Conservation (phyloP, 2,888 invertebrate species). For the Crocallis elinguaria region DNA sequence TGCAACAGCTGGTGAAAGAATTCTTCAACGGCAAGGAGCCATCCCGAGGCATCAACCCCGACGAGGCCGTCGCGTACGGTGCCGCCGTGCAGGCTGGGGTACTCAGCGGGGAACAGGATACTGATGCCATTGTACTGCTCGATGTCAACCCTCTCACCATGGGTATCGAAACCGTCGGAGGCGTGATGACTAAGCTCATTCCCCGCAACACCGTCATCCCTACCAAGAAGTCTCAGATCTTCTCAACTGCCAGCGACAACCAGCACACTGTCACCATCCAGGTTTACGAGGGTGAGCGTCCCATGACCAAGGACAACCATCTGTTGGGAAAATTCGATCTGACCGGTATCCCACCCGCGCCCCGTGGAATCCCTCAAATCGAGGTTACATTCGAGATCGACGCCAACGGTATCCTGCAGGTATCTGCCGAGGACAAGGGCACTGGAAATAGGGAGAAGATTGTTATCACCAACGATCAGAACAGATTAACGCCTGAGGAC, state of each 20-base stretch:
- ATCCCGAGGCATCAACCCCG: slow-evolving; percentile 98
- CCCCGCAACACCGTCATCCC: slow-evolving; percentile 99
- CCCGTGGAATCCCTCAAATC: slow-evolving; percentile 96
- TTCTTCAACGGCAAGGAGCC: slow-evolving; percentile 99
- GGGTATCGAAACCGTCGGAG: slow-evolving; percentile 99
- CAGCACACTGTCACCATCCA: slow-evolving; percentile 99
- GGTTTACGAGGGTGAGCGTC: slow-evolving; percentile 99
- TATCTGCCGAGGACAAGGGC: slow-evolving; percentile 99
- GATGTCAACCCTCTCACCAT: slow-evolving; percentile 99
- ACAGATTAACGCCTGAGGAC: slow-evolving; percentile 98
- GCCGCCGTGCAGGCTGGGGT: slow-evolving; percentile 99
- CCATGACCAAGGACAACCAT: slow-evolving; percentile 99
- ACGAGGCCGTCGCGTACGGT: slow-evolving; percentile 99
- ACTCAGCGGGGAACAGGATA: slow-evolving; percentile 98
- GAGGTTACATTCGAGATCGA: slow-evolving; percentile 98
- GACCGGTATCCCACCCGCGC: slow-evolving; percentile 98
- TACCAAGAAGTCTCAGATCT: slow-evolving; percentile 99
- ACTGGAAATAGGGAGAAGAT: slow-evolving; percentile 99
- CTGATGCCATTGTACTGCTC: slow-evolving; percentile 97
- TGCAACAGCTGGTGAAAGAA: slow-evolving; percentile 96
- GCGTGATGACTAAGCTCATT: slow-evolving; percentile 99
- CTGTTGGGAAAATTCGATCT: slow-evolving; percentile 99
- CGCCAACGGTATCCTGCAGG: slow-evolving; percentile 97
- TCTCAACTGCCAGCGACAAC: slow-evolving; percentile 99
- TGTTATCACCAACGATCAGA: slow-evolving; percentile 99